Evolutionary conservation across 2,113 vertebrate genomes (phyloP), one percentile per base, ranked within the genome.

Genomic region (Pao palembangensis): DNA sequence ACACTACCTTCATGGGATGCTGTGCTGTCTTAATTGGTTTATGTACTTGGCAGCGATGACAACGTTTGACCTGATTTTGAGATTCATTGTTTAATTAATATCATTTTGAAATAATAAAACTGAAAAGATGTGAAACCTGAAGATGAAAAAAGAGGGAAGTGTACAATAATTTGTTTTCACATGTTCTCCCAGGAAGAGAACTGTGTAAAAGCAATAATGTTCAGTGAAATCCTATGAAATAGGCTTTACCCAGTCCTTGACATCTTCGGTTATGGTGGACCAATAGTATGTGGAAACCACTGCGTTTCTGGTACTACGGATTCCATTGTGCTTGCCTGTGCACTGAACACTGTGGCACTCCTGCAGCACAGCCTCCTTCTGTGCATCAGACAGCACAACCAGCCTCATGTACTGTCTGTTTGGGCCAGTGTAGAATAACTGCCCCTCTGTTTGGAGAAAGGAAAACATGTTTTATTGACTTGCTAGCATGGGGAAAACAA

Each of bases 331-430:
- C 6, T 12, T 49, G 47, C 47, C 47, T 2, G 47, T 20, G 8
- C n/a, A 17, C 17, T 6, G 47, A 12, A 18, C n/a, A n/a, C n/a
- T 11, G 47, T 49, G 47, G 10, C 47, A 18, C 47, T 49, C 7
- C 8, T 49, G 47, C n/a, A 49, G 47, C 8, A 20, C 47, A 6
- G 47, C 47, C n/a, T 18, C 17, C n/a, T 49, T 49, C n/a, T 49
- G 47, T 19, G 8, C 47, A 8, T 49, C 47, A 49, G 47, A 49
- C 47, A 19, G n/a, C 8, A 49, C 47, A 19, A 49, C 47, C 17
- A 49, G 47, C 47, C 47, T 49, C 47, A 49, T 49, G 47, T 49
- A 49, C 18, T 49, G 47, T 19, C 47, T 49, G 47, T n/a, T 49
- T n/a, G 47, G 47, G 18, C 47, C 47, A 10, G 47, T 49, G 8